phyloP scores from a whole-genome alignment of 2,888 invertebrate genomes.

The Tinea trinotella region DNA sequence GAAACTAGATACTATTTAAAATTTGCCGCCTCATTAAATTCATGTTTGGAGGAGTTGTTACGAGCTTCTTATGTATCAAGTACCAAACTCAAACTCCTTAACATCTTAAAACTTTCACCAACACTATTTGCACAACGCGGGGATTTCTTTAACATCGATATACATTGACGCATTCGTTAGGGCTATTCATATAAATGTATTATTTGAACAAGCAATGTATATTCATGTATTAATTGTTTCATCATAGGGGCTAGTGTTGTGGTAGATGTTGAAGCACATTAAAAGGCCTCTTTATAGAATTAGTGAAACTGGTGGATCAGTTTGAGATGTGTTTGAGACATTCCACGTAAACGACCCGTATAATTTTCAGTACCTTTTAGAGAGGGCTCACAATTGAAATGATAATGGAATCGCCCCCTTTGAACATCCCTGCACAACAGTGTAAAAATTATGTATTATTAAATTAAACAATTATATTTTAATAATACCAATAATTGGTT shows the following conservation, averaged over 20 bases:
- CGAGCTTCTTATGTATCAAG: constrained; percentile 1
- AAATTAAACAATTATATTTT: too few relatives aligned
- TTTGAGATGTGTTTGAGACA: constrained; percentile 1
- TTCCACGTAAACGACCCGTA: constrained; percentile 9
- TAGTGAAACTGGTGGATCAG: constrained; percentile 13
- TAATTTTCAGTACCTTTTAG: constrained; percentile 1
- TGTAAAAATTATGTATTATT: too few relatives aligned
- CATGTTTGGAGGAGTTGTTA: constrained; percentile 1
- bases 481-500: too few relatives aligned
- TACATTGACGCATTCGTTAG: background rate
- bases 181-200: background rate
- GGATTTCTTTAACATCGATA: background rate
- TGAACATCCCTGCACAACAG: too few relatives aligned
- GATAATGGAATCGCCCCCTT: background rate
- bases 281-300: constrained; percentile 10
- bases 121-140: background rate
- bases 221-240: background rate
- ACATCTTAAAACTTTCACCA: constrained; percentile 3
- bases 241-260: background rate
- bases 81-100: background rate
- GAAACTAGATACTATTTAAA: constrained; percentile 4
- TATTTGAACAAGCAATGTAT: background rate
- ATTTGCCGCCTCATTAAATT: constrained; percentile 13
- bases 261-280: background rate
- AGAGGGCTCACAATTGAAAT: constrained; percentile 2